Base-by-base conservation (phyloP, 2,797 vertebrate species). In the Catharus ustulatus region DNA sequence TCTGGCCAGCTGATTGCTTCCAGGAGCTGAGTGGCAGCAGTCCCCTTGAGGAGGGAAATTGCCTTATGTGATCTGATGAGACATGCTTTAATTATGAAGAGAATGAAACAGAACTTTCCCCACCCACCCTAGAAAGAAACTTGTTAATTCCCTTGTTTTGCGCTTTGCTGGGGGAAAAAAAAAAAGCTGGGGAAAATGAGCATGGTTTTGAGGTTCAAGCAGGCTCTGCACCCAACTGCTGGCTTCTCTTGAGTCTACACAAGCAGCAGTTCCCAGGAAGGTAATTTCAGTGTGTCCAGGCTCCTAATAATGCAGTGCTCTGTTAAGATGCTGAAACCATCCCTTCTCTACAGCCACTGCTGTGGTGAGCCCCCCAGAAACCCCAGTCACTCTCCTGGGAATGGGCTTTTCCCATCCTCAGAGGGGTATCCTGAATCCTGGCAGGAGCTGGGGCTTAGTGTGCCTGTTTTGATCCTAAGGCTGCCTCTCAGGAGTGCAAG, bases 311-410 rank as follows among this genome's bases (percentile, higher is more conserved):
- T 49, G 29, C 17, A 16, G 11, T n/a, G 19, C 11, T 76, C 19
- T 58, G 9, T 11, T 57, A 58, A 62, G 43, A 5, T 22, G 18
- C 7, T 38, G 34, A 73, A 67, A 23, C 26, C 5, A 6, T 42
- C n/a, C 5, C 9, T 3, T 34, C 4, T 34, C 29, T 69, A 43
- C 9, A n/a, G 19, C 13, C 1, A 1, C 17, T 24, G 9, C 6
- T 13, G 26, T 4, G 4, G 24, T 5, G 12, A 76, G 26, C 6
- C 29, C 10, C 12, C 1, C 24, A 51, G 40, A 48, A 81, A 27
- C 4, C 2, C 22, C 26, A 46, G 1, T 26, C 2, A 1, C 30
- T 42, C 32, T 29, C 23, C 17, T 71, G 49, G 9, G 24, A 85
- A 36, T 6, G 8, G 21, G 4, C 11, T 42, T 79, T 79, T 77